Base-by-base conservation (phyloP, 2,797 vertebrate genomes). In the Poeciliopsis turneri region DNA sequence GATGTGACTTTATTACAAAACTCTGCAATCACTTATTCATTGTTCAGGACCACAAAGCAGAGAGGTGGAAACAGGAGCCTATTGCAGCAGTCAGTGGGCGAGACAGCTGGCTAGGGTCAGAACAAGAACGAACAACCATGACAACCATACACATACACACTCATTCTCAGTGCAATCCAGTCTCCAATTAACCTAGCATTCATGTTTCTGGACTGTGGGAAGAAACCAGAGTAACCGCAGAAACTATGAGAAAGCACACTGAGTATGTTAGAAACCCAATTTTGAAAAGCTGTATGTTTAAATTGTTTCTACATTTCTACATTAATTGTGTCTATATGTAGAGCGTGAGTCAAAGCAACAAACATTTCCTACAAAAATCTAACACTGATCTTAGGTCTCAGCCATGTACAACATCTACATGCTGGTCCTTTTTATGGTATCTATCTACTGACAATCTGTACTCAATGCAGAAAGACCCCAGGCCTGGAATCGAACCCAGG, bases 171-270 rank as follows among this genome's bases (percentile, higher is more conserved):
- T 45, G 68, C 25, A 70, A 70, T 70, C 12, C 25, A 70, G 41
- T 70, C 68, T 70, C 25, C 66, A 45, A 70, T 45, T 70, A 45
- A 45, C 68, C 41, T 70, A 70, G 16, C 41, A 28, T 43, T 70
- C 41, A 70, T 45, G 68, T 70, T 70, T 70, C 12, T 70, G 41
- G 15, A 70, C 41, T 70, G 41, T 28, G 68, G 12, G 12, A 70
- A 70, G 66, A 43, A 69, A 25, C 39, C 66, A 69, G 39, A 69
- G 68, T 45, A 70, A 45, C 68, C 2, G 5, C 25, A 69, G 23
- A 69, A 69, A 69, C 66, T 69, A 69, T 46, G 4, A 69, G 5
- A 69, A n/a, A 41, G 36, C 39, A 45, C 23, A 45, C 6, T 25
- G 36, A 41, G 10, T 64, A 10, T 43, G n/a, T 68, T 0, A 5